Conservation (phyloP, 2,113 vertebrate species). For the Carollia perspicillata region DNA sequence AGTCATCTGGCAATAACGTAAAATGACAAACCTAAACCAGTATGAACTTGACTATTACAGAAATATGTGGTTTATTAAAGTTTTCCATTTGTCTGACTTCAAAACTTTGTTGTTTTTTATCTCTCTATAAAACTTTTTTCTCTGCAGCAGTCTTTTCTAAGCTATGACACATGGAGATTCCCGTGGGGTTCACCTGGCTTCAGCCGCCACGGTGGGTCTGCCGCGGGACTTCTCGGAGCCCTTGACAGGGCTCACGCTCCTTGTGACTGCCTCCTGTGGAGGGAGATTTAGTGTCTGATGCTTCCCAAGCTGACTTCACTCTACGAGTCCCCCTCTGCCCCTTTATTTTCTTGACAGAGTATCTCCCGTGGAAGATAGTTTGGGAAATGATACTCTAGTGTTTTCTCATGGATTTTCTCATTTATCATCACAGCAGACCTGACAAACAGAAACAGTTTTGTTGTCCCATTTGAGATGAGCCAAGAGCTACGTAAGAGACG, state of each 20-base stretch:
- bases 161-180: neutral
- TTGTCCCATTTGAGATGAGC: neutral
- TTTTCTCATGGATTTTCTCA: conserved; percentile 15
- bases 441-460: neutral
- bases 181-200: neutral
- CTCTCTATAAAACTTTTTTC: neutral
- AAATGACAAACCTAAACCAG: neutral
- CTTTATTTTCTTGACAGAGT: neutral
- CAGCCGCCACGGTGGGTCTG: neutral
- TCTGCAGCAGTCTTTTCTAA: neutral
- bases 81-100: neutral
- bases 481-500: neutral
- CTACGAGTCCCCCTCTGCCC: neutral
- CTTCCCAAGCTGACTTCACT: neutral
- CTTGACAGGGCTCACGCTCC: neutral
- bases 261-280: neutral
- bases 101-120: neutral
- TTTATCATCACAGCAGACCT: neutral
- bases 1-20: neutral
- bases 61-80: neutral
- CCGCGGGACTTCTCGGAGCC: neutral
- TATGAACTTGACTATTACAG: neutral
- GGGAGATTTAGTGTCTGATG: neutral
- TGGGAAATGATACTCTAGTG: neutral
- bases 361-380: neutral